phyloP scores from a whole-genome alignment of 2,888 invertebrate genomes.

The Thereva nobilitata region DNA sequence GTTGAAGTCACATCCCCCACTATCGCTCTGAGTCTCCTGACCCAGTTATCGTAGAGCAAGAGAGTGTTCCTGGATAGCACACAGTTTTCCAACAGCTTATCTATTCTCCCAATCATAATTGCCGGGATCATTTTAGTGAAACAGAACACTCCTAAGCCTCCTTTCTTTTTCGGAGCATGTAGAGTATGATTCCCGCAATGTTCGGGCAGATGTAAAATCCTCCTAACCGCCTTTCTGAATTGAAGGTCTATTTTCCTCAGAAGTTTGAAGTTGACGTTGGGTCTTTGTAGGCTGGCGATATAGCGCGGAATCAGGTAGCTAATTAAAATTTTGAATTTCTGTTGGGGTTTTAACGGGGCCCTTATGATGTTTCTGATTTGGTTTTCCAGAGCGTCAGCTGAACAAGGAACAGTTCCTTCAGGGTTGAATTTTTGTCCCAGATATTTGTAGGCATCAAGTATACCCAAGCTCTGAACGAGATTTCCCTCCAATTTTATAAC shows the following conservation, averaged over 20 bases:
- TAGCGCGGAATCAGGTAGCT: neutral
- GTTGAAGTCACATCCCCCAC: no score
- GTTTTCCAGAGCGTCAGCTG: neutral
- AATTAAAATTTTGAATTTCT: conserved; percentile 4
- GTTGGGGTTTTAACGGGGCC: conserved; percentile 18
- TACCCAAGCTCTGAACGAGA: no score
- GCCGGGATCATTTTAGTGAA: neutral
- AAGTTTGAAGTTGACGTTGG: neutral
- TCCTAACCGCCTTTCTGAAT: neutral
- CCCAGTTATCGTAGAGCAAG: no score
- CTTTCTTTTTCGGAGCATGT: neutral
- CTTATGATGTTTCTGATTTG: neutral
- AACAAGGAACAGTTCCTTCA: neutral
- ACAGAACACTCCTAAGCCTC: neutral
- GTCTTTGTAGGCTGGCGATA: conserved; percentile 5
- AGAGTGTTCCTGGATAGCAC: neutral
- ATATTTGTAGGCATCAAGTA: neutral
- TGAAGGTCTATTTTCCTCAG: neutral
- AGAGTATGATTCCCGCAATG: neutral
- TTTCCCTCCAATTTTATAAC: neutral
- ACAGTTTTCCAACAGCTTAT: neutral
- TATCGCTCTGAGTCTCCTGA: no score
- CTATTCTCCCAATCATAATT: no score
- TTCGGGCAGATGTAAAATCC: neutral
- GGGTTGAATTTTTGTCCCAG: neutral